Evolutionary conservation across 2,888 invertebrate species (phyloP), one percentile per base, ranked within the genome.

Genomic region (Tachina lurida): DNA sequence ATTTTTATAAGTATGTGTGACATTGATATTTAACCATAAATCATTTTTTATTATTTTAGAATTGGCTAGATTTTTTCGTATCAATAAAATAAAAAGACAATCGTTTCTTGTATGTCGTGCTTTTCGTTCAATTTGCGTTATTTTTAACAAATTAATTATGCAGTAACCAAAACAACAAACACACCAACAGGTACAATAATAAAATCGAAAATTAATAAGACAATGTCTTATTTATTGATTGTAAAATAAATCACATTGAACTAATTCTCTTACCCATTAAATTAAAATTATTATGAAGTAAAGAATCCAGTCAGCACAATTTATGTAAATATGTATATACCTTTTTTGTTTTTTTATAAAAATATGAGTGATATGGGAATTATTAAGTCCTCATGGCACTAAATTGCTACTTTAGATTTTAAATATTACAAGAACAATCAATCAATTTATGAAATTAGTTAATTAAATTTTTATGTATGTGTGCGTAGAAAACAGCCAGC

Each of bases 201-300:
- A 68, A 58, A 83, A 84, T 83, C 31, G 73, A 56, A 77, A 71
- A 45, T 60, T 60, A 54, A 47, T 22, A 74, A 63, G 39, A 79
- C 68, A 68, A 56, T 75, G 84, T 84, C 70, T 84, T 43, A 78
- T 70, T 79, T 74, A 79, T 58, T 70, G 78, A 70, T 74, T 70
- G n/a, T n/a, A 31, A 70, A 70, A 84, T 78, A 84, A 84, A 79
- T 75, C 84, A 75, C 43, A 71, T 63, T 15, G 19, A 62, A 47
- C 56, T 45, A 31, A 58, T 47, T 60, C n/a, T 10, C 12, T n/a
- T 22, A 17, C 3, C n/a, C 45, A 19, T 22, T 47, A 43, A 45
- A 47, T 31, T 17, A 62, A n/a, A 12, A 41, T 41, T 10, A 1
- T 19, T 58, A 17, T 43, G 10, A 41, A 41, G 17, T 62, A 43